Evolutionary conservation across 2,113 vertebrate species (phyloP).

Genomic region (Cottus gobio): DNA sequence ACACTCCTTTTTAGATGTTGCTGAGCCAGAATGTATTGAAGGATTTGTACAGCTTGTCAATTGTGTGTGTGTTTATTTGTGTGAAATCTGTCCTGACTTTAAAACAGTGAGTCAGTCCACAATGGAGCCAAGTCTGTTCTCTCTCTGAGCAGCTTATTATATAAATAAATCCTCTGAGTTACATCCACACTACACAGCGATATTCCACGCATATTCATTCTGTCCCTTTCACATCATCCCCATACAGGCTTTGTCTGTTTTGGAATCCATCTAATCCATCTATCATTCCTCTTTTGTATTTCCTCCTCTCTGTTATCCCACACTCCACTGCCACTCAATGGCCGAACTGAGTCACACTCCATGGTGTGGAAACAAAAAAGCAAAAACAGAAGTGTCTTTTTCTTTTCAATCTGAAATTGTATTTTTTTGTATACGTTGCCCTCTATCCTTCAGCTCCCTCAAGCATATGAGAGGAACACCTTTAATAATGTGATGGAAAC

Average conservation of each 20-base stretch:
- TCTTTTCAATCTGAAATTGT: not conserved
- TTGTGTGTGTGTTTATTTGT: slow-evolving; percentile 16
- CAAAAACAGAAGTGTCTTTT: not conserved
- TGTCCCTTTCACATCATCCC: slow-evolving; percentile 2
- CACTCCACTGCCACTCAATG: slow-evolving; percentile 34
- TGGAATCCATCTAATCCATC: slow-evolving; percentile 3
- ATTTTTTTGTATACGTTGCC: not conserved
- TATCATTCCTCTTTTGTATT: not conserved
- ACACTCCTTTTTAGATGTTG: not conserved
- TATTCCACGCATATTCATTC: slow-evolving; percentile 27
- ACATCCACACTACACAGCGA: slow-evolving; percentile 18
- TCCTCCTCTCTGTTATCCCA: slow-evolving; percentile 12
- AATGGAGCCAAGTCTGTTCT: not conserved
- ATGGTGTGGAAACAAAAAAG: not conserved
- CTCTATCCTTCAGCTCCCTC: not conserved
- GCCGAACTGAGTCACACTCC: slow-evolving; percentile 11
- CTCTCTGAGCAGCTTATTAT: slow-evolving; percentile 14
- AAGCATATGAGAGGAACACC: not conserved
- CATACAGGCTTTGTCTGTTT: slow-evolving; percentile 1
- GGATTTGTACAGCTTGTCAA: not conserved
- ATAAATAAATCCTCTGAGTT: slow-evolving; percentile 27
- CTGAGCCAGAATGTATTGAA: not conserved
- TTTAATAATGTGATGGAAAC: slow-evolving; percentile 6
- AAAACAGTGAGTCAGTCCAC: slow-evolving; percentile 19
- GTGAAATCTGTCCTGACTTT: slow-evolving; percentile 19